Conservation (phyloP, 2,113 vertebrate genomes). For the Blennius ocellaris region DNA sequence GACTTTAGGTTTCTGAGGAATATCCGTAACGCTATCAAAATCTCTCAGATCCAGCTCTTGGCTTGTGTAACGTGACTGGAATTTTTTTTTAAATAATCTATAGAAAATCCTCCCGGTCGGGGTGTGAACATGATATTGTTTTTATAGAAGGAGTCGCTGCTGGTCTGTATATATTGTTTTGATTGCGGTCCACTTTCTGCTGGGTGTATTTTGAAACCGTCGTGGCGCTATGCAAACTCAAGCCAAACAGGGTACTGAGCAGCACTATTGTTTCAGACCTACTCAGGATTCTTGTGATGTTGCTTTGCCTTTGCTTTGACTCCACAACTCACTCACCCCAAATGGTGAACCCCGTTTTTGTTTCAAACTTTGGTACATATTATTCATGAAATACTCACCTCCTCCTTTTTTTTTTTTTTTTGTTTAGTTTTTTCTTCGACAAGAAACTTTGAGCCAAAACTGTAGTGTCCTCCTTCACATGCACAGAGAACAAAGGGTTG, state of each 20-base stretch:
- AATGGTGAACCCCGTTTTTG: conserved; percentile 31
- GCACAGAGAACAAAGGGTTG: conserved; percentile 19
- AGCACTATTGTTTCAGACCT: conserved; percentile 60
- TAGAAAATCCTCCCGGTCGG: not conserved
- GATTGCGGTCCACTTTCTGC: conserved; percentile 32
- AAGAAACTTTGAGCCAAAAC: conserved; percentile 29
- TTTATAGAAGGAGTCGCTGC: conserved; percentile 43
- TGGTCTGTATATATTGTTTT: conserved; percentile 32
- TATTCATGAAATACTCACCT: not conserved
- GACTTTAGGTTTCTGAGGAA: conserved; percentile 3
- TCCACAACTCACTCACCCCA: conserved; percentile 47
- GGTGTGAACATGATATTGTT: conserved; percentile 47
- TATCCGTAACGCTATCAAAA: conserved; percentile 5
- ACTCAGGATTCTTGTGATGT: conserved; percentile 66
- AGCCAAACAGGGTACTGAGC: conserved; percentile 42
- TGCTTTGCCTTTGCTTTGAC: conserved; percentile 42
- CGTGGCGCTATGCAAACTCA: conserved; percentile 23
- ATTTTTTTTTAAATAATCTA: conserved; percentile 11
- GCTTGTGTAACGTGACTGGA: conserved; percentile 3
- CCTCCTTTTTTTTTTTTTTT: not conserved
- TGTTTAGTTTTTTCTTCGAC: not conserved
- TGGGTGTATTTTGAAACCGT: conserved; percentile 45
- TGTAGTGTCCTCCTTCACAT: conserved; percentile 16
- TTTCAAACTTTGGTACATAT: conserved; percentile 25
- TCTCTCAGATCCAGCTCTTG: not conserved